A percentile compares a stretch with the other conserved stretches of the same genome.
Evolutionary conservation across 2,888 invertebrate genomes (phyloP).

Genomic region (Achlya flavicornis): DNA sequence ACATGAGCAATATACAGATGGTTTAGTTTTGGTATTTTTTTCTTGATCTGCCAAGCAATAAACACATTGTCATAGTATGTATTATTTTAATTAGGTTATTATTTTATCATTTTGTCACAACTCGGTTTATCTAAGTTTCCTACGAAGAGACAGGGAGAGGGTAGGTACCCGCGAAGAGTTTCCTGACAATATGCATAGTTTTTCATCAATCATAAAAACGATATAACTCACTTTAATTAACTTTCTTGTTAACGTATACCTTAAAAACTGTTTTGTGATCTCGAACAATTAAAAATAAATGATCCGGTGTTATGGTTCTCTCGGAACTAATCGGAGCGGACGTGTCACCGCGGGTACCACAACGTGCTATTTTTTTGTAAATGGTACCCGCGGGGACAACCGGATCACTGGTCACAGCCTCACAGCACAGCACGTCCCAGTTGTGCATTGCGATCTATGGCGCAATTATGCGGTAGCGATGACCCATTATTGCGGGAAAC

Average conservation of each 20-base stretch:
- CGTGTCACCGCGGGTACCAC: conserved; percentile 51
- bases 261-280: conserved; percentile 28
- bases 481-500: conserved; percentile 15
- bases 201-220: too few relatives aligned
- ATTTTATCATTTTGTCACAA: neutral
- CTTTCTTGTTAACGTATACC: neutral
- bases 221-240: neutral
- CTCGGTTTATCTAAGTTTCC: neutral
- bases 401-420: conserved; percentile 39
- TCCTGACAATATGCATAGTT: too few relatives aligned
- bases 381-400: conserved; percentile 21
- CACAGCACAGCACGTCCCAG: conserved; percentile 39
- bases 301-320: conserved; percentile 48
- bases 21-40: neutral
- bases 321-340: conserved; percentile 63
- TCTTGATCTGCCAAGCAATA: neutral
- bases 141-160: neutral
- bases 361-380: conserved; percentile 23
- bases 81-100: too few relatives aligned
- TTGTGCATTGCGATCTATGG: conserved; percentile 22
- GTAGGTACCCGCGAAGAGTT: too few relatives aligned
- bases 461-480: conserved; percentile 17
- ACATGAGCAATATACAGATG: neutral
- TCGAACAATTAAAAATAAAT: conserved; percentile 52
- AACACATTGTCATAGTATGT: neutral